These are phyloP conservation scores for Cancer borealis DNA, from an alignment of 2,888 invertebrate genomes.

Conservation along the genomic window DNA sequence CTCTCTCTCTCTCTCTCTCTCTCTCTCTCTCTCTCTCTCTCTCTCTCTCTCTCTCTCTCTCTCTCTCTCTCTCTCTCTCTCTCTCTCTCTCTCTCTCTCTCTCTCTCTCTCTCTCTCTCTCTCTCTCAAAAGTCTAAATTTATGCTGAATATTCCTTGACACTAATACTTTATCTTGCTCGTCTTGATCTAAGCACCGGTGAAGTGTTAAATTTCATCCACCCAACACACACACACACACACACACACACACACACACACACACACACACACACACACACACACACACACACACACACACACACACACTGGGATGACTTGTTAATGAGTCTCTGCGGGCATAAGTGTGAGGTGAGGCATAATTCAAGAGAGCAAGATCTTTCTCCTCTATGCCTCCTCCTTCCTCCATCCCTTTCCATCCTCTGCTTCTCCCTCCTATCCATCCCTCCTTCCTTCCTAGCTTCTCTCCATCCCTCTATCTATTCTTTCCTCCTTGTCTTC, in stretches of 20 bases:
- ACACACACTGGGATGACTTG: constrained; percentile 7
- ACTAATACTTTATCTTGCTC: background rate
- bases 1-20: constrained; percentile 38
- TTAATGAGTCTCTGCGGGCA: constrained; percentile 4
- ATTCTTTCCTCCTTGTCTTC: background rate
- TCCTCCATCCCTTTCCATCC: background rate
- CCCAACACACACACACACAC: no score
- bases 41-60: background rate
- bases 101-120: background rate
- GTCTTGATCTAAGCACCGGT: no score
- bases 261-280: constrained; percentile 11
- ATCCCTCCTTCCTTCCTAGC: no score
- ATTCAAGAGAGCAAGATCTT: background rate
- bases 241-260: no score
- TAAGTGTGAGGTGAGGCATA: constrained; percentile 23
- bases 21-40: constrained; percentile 17
- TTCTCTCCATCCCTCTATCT: no score
- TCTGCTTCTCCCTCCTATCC: no score
- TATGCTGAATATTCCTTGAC: background rate
- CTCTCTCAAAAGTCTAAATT: background rate
- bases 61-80: background rate
- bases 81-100: background rate
- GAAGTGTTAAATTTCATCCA: no score
- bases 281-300: constrained; percentile 32
- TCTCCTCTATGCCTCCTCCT: background rate